Evolutionary conservation across 2,888 invertebrate genomes (phyloP), one percentile per base, ranked within the genome.

Genomic region (Cephus spinipes): DNA sequence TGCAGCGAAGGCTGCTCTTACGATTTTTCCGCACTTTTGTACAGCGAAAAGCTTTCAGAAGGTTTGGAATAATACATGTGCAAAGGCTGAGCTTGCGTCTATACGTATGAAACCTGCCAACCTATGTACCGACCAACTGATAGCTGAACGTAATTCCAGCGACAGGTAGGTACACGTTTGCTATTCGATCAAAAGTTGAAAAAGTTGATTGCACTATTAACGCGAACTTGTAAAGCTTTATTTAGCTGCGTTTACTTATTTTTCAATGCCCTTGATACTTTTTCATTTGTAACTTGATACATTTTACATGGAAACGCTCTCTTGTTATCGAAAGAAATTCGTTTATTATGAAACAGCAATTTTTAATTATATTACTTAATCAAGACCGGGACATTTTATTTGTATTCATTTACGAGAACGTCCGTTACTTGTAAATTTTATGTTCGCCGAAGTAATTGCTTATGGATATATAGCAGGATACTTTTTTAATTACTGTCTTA

Each of bases 21-120:
- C 73, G 76, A 71, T 80, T 81, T 80, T 85, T 82, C 79, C 83
- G 82, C 85, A 85, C 85, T 87, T 83, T 84, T 87, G 83, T 87
- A 89, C 89, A 89, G 81, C 87, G 89, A 89, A 89, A 89, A 88
- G 89, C 89, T 89, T 89, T 89, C 86, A 89, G 86, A 83, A 84
- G 76, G 81, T 83, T 83, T 81, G 84, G 89, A 89, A 89, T 89
- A 90, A 89, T 89, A 87, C 88, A 89, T 89, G 87, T 84, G 84
- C 83, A 80, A 69, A 81, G 78, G 78, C 55, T 71, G 79, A 79
- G 76, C 83, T 79, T 79, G 76, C 77, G 77, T 68, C 33, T 74
- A 74, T 74, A 74, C 33, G 11, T 55, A 55, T 55, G 9, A 23
- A 23, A 9, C 23, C 55, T 55, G 6, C 23, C 4, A 23, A 55